These are phyloP conservation scores for Podarcis lilfordi DNA, from an alignment of 2,797 vertebrate species.

Conservation along the genomic window DNA sequence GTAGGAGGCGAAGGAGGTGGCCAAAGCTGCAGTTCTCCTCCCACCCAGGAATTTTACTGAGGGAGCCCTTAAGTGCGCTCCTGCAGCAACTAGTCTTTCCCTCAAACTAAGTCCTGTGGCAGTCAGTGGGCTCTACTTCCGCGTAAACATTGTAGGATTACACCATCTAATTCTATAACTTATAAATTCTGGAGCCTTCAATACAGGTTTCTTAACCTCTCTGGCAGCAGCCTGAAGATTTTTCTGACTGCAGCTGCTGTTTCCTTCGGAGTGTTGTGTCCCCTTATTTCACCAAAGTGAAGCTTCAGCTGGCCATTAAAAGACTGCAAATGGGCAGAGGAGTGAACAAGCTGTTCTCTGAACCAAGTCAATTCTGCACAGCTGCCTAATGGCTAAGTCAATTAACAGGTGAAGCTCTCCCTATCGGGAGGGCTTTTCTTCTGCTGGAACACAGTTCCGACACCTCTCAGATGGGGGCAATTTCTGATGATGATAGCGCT, in stretches of 20 bases:
- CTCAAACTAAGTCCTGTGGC: background rate
- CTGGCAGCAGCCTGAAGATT: background rate
- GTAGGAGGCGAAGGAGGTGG: conserved; percentile 48
- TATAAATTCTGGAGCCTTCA: background rate
- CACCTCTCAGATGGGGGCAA: too few relatives aligned
- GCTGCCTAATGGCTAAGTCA: background rate
- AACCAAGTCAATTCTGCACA: background rate
- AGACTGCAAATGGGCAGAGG: background rate
- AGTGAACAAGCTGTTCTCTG: background rate
- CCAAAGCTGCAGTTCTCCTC: conserved; percentile 7
- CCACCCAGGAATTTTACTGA: conserved; percentile 22
- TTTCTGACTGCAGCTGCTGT: background rate
- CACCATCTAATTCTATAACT: background rate
- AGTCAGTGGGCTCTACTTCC: background rate
- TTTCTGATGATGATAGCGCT: too few relatives aligned
- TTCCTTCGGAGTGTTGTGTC: background rate
- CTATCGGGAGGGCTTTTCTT: too few relatives aligned
- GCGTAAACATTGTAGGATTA: background rate
- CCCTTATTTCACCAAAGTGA: background rate
- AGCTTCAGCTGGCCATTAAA: background rate
- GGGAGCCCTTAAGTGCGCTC: conserved; percentile 5
- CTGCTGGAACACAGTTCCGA: too few relatives aligned
- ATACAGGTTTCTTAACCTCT: background rate
- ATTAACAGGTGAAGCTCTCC: background rate
- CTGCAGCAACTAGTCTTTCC: background rate